Evolutionary conservation across 2,797 vertebrate species (phyloP), one percentile per base, ranked within the genome.

Genomic region (Phrynocephalus guinanensis): DNA sequence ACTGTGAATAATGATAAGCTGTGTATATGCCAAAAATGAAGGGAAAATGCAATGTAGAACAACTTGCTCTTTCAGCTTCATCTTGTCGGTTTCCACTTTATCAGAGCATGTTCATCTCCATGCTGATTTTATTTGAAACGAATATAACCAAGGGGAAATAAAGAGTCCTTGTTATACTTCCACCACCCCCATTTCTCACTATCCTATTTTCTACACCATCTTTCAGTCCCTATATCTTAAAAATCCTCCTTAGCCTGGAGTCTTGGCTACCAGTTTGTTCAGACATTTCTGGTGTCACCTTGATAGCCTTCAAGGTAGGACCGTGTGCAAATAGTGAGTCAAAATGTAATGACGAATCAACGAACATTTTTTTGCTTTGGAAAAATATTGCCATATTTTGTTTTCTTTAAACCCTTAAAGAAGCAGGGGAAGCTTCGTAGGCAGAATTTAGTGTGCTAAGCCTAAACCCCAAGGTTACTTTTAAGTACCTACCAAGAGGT

Each of bases 1-100:
- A 28, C 44, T 82, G 48, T 30, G 44, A 79, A 85, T 68, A 77
- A 75, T 77, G 38, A 86, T 71, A 63, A 63, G 18, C 60, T 63
- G 22, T 28, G 18, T 70, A 50, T 70, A 20, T 3, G 10, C 28
- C 60, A 80, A 80, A 63, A 7, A 63, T 63, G 18, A 8, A 80
- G 20, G 56, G 63, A 81, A 70, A 8, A 63, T 63, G 6, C 16
- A 38, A 2, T 63, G 6, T 76, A 18, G 71, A 83, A 84, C 50
- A 48, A 72, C 8, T 1, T 4, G 70, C 7, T 3, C 0, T 1
- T 66, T 20, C 86, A 87, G 30, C 15, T 85, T 66, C 20, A 79
- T n/a, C 44, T 3, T 0, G 68, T 82, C 82, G 24, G 0, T 1
- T 86, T 63, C 83, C 77, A 50, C 1, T 86, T 88, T 85, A n/a